phyloP scores from a whole-genome alignment of 1,140 invertebrate species.

The Hypothenemus hampei region DNA sequence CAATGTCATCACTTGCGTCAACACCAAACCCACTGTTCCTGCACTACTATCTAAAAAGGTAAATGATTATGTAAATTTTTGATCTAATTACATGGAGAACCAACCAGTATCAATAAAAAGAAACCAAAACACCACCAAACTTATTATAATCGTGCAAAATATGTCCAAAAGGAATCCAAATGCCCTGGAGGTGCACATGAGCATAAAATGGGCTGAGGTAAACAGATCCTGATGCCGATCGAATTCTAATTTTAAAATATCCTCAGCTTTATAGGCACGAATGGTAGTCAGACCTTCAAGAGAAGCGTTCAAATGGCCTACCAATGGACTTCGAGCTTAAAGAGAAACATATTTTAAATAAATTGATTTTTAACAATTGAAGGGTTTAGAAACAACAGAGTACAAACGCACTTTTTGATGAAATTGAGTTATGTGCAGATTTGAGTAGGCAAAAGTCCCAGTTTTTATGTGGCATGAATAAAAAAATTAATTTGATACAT shows the following conservation, averaged over 20 bases:
- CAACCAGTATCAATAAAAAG: slow-evolving; percentile 36
- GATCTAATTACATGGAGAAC: background rate
- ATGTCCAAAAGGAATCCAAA: slow-evolving; percentile 76
- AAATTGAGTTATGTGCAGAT: too few relatives aligned
- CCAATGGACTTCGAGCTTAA: slow-evolving; percentile 65
- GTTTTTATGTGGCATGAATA: too few relatives aligned
- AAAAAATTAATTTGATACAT: too few relatives aligned
- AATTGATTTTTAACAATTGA: background rate
- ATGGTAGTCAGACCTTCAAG: slow-evolving; percentile 87
- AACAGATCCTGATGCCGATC: slow-evolving; percentile 73
- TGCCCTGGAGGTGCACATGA: slow-evolving; percentile 56
- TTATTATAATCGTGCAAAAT: slow-evolving; percentile 69
- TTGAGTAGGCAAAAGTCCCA: too few relatives aligned
- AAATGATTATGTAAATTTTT: background rate
- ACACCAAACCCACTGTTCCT: slow-evolving; percentile 69
- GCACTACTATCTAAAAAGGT: slow-evolving; percentile 33
- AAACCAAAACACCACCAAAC: slow-evolving; percentile 46
- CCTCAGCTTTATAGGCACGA: slow-evolving; percentile 74
- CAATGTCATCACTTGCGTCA: slow-evolving; percentile 71
- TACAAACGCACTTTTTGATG: too few relatives aligned
- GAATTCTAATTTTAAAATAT: slow-evolving; percentile 73
- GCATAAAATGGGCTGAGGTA: slow-evolving; percentile 61
- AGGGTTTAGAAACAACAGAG: too few relatives aligned
- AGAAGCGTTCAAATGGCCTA: slow-evolving; percentile 82
- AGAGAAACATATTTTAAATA: background rate